phyloP scores from a whole-genome alignment of 2,888 invertebrate species.

The Sphaeridia pumilis region DNA sequence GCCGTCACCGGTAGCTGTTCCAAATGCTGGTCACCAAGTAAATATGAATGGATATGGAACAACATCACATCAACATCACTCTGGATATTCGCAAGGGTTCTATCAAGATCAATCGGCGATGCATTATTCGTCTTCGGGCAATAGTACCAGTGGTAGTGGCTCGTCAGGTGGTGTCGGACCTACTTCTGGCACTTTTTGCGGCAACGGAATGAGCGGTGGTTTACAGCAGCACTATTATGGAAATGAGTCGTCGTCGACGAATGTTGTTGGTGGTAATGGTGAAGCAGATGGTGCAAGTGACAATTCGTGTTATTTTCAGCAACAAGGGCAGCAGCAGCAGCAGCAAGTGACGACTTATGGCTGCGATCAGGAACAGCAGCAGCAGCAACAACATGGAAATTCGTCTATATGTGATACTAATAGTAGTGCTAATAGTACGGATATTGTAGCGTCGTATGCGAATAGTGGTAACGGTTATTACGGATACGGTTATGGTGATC shows the following conservation, averaged over 20 bases:
- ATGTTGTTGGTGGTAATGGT: too few species aligned
- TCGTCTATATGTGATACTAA: conserved; percentile 9
- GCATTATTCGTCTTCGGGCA: too few species aligned
- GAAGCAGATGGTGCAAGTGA: neutral
- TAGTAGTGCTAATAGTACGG: conserved; percentile 4
- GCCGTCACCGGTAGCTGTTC: too few species aligned
- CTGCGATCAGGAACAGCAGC: conserved; percentile 5
- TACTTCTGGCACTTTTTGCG: too few species aligned
- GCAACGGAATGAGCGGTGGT: too few species aligned
- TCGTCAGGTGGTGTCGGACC: too few species aligned
- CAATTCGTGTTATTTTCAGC: conserved; percentile 16
- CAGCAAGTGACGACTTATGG: conserved; percentile 3
- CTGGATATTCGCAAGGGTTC: too few species aligned
- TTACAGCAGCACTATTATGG: conserved; percentile 10
- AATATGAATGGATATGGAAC: too few species aligned
- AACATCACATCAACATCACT: too few species aligned
- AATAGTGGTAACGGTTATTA: neutral
- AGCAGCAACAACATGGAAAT: conserved; percentile 9
- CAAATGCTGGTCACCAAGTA: too few species aligned
- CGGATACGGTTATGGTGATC: conserved; percentile 2
- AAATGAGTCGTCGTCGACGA: neutral
- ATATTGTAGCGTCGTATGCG: neutral
- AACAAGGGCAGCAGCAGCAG: conserved; percentile 8
- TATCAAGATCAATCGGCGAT: too few species aligned
- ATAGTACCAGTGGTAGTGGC: too few species aligned